These are phyloP conservation scores for Scyliorhinus canicula DNA, from an alignment of 2,797 vertebrate species.

Conservation along the genomic window DNA sequence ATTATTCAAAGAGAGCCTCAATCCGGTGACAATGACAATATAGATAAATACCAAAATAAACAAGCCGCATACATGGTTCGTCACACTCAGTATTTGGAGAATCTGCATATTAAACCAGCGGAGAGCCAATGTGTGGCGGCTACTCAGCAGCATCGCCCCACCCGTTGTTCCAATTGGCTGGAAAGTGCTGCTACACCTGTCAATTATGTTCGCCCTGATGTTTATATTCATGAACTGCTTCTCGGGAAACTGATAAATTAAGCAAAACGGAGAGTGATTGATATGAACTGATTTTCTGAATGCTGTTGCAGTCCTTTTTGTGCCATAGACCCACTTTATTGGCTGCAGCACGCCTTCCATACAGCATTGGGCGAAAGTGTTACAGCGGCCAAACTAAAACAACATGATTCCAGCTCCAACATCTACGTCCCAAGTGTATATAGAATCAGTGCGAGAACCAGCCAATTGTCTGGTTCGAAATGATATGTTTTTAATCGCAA, in stretches of 20 bases:
- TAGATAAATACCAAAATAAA: not conserved
- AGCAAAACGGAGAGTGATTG: not conserved
- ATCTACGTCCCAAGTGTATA: not conserved
- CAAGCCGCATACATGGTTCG: not conserved
- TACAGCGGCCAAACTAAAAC: not conserved
- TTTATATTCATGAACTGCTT: not conserved
- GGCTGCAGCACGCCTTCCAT: conserved; percentile 41
- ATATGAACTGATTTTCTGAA: not conserved
- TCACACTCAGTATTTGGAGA: not conserved
- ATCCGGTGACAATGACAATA: not conserved
- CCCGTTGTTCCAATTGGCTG: not conserved
- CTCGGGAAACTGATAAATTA: not conserved
- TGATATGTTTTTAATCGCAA: not conserved
- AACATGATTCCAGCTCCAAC: not conserved
- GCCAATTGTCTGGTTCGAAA: no score
- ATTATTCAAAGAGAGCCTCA: not conserved
- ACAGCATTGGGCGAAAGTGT: not conserved
- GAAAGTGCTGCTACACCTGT: not conserved
- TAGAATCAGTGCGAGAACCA: no score
- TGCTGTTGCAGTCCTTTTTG: not conserved
- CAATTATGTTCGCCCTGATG: not conserved
- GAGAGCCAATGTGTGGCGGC: not conserved
- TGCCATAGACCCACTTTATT: not conserved
- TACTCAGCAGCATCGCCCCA: not conserved
- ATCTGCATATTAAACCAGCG: not conserved